These are phyloP conservation scores for Invenusta paracnida DNA, from an alignment of 2,888 invertebrate species.

Conservation along the genomic window DNA sequence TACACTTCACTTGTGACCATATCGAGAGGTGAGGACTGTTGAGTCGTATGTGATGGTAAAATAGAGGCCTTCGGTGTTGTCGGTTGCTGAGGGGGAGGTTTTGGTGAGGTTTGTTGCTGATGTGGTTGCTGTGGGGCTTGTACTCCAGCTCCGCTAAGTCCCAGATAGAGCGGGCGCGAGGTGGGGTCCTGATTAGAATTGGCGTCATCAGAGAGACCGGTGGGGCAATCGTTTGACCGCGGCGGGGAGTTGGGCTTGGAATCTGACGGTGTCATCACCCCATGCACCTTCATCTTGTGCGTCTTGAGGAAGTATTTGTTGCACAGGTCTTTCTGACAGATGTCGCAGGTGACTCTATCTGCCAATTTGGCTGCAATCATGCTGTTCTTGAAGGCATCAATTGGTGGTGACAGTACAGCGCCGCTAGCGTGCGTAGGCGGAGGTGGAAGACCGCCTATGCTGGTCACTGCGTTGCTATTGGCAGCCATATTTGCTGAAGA, in stretches of 20 bases:
- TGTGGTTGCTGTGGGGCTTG: too few species aligned
- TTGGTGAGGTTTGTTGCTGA: neutral
- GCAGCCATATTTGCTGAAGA: neutral
- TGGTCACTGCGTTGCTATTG: neutral
- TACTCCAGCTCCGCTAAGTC: too few species aligned
- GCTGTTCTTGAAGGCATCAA: constrained; percentile 48
- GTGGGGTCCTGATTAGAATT: neutral
- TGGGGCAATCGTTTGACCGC: neutral
- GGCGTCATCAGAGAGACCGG: neutral
- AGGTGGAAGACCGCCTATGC: neutral
- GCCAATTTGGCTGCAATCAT: constrained; percentile 60
- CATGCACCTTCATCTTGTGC: constrained; percentile 43
- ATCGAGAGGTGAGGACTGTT: neutral
- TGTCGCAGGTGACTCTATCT: constrained; percentile 50
- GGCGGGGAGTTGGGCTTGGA: neutral
- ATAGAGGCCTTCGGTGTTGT: neutral
- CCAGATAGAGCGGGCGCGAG: neutral
- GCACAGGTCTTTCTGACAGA: constrained; percentile 43
- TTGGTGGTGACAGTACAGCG: constrained; percentile 53
- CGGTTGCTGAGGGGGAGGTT: neutral
- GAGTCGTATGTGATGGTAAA: too few species aligned
- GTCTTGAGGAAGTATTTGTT: constrained; percentile 44
- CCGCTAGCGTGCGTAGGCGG: constrained; percentile 45
- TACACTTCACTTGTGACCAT: neutral
- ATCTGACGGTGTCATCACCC: constrained; percentile 15